These are phyloP conservation scores for Camarhynchus parvulus DNA, from an alignment of 2,113 vertebrate genomes.

Conservation along the genomic window DNA sequence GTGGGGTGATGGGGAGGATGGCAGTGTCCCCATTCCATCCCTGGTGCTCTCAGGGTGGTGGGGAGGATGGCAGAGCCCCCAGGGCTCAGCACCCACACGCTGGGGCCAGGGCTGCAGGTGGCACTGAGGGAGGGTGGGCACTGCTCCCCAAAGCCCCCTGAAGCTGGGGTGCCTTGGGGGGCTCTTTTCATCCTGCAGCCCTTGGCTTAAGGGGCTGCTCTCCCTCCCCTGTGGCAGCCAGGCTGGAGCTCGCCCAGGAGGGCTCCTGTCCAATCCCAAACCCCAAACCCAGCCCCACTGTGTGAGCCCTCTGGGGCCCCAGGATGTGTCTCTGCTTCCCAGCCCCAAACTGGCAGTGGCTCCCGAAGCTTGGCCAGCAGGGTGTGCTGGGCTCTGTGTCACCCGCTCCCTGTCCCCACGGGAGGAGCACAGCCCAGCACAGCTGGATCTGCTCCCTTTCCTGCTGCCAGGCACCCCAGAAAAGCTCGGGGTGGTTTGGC, in stretches of 20 bases:
- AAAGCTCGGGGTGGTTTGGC: neutral
- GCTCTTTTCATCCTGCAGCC: neutral
- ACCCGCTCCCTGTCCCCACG: neutral
- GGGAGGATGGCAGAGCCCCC: neutral
- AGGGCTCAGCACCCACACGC: fast-evolving
- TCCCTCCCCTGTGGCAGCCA: neutral
- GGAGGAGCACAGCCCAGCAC: fast-evolving
- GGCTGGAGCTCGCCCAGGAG: neutral
- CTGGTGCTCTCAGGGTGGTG: neutral
- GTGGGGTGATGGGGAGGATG: neutral
- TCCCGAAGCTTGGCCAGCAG: neutral
- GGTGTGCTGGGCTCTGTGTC: fast-evolving
- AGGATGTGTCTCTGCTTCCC: fast-evolving
- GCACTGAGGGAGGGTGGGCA: fast-evolving
- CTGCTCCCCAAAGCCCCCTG: neutral
- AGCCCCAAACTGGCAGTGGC: fast-evolving
- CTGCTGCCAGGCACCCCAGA: neutral
- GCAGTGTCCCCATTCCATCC: neutral
- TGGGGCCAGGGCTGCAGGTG: fast-evolving
- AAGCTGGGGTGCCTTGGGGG: fast-evolving
- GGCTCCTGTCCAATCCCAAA: neutral
- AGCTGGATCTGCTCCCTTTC: fast-evolving
- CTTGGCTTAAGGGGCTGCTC: fast-evolving
- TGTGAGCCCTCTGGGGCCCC: neutral
- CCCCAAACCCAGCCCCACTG: neutral